These are phyloP conservation scores for Siderastrea radians DNA, from an alignment of 92 coral and sea anemone species.

Conservation along the genomic window DNA sequence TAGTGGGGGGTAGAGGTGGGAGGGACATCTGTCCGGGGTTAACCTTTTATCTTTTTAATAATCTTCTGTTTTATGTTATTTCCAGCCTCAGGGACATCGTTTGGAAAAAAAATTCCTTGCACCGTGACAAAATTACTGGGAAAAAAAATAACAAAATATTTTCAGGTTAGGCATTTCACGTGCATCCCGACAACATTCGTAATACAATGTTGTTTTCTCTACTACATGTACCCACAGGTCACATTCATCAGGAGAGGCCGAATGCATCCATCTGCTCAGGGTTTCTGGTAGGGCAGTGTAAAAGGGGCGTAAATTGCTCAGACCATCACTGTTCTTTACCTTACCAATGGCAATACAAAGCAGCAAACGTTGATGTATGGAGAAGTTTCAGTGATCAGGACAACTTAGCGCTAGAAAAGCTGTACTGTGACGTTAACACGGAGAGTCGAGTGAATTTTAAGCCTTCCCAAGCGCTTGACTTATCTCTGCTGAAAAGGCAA, in stretches of 20 bases:
- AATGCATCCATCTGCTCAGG: slow-evolving; percentile 62
- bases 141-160: no score
- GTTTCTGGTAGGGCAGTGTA: slow-evolving; percentile 72
- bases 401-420: slow-evolving; percentile 70
- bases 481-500: slow-evolving; percentile 12
- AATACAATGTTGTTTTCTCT: no score
- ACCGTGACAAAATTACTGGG: no score
- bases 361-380: slow-evolving; percentile 45
- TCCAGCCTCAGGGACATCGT: no score
- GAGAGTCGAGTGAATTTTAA: neutral
- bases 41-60: no score
- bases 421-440: slow-evolving; percentile 71
- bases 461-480: neutral
- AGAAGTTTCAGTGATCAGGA: slow-evolving; percentile 54
- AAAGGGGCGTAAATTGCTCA: slow-evolving; percentile 52
- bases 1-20: no score
- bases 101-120: no score
- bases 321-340: slow-evolving; percentile 78
- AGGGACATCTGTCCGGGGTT: no score
- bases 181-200: no score
- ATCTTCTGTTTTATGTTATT: no score
- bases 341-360: slow-evolving; percentile 83
- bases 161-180: no score
- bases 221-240: neutral
- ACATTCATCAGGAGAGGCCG: slow-evolving; percentile 31